Evolutionary conservation across 2,888 invertebrate species (phyloP).

Genomic region (Sarcophaga caerulescens): DNA sequence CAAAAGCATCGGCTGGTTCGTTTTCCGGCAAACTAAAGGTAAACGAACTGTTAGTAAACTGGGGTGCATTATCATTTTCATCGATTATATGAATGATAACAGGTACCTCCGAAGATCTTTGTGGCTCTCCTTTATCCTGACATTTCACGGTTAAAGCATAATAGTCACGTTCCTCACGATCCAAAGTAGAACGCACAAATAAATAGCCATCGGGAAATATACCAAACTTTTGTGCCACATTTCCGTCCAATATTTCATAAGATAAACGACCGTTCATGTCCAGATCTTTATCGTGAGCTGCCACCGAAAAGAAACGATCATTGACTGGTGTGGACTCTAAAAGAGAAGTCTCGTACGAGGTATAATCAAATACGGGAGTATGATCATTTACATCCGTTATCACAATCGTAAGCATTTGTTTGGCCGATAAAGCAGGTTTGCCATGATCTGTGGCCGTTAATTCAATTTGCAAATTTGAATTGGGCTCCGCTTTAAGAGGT

Average conservation of each 20-base stretch:
- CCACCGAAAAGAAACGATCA: slow-evolving; percentile 93
- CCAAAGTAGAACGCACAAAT: slow-evolving; percentile 92
- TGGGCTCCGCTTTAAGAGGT: slow-evolving; percentile 89
- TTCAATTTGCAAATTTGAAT: slow-evolving; percentile 87
- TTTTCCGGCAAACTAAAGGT: slow-evolving; percentile 94
- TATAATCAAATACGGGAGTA: slow-evolving; percentile 95
- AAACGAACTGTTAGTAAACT: slow-evolving; percentile 95
- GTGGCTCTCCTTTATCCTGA: slow-evolving; percentile 89
- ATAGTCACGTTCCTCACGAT: slow-evolving; percentile 95
- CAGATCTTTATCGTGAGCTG: slow-evolving; percentile 94
- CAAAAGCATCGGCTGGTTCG: slow-evolving; percentile 93
- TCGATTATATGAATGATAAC: slow-evolving; percentile 96
- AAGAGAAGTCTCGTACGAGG: slow-evolving; percentile 95
- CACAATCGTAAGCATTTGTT: slow-evolving; percentile 87
- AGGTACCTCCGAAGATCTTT: slow-evolving; percentile 91
- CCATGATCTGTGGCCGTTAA: slow-evolving; percentile 94
- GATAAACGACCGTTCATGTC: slow-evolving; percentile 90
- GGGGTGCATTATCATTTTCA: slow-evolving; percentile 97
- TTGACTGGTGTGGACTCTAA: slow-evolving; percentile 95
- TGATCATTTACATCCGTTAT: slow-evolving; percentile 97
- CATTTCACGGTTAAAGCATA: slow-evolving; percentile 94
- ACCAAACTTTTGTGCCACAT: slow-evolving; percentile 92
- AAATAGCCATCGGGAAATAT: slow-evolving; percentile 97
- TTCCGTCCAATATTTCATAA: slow-evolving; percentile 93
- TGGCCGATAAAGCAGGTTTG: slow-evolving; percentile 87